These are phyloP conservation scores for Helicorthomorpha holstii DNA, from an alignment of 1,140 invertebrate genomes.

Conservation along the genomic window DNA sequence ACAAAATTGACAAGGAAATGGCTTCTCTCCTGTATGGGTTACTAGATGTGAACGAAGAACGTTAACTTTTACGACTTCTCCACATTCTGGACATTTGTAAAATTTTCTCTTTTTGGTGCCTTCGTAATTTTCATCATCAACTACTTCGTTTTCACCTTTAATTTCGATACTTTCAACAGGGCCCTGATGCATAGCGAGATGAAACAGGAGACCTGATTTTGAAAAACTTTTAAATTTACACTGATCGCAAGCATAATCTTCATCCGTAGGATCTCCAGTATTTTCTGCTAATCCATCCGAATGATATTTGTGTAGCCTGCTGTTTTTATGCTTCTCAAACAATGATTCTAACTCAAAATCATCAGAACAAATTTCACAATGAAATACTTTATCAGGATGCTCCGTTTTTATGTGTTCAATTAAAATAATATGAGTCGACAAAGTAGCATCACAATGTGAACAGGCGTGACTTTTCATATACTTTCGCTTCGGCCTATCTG, in stretches of 20 bases:
- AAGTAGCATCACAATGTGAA: no score
- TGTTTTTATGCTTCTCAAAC: slow-evolving; percentile 31
- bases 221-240: slow-evolving; percentile 32
- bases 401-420: slow-evolving; percentile 41
- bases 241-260: slow-evolving; percentile 14
- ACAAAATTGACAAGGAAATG: slow-evolving; percentile 54
- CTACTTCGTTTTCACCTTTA: no score
- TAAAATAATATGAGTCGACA: no score
- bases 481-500: no score
- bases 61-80: slow-evolving; percentile 12
- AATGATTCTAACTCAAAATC: slow-evolving; percentile 44
- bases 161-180: no score
- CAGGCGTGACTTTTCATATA: no score
- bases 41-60: slow-evolving; percentile 48
- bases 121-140: no score
- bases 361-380: slow-evolving; percentile 45
- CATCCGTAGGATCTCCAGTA: not conserved
- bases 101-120: no score
- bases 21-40: slow-evolving; percentile 71
- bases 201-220: slow-evolving; percentile 41
- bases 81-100: slow-evolving; percentile 17
- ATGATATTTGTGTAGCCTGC: slow-evolving; percentile 12
- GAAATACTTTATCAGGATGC: slow-evolving; percentile 39
- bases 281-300: not conserved
- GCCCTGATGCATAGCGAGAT: slow-evolving; percentile 39